Conservation (phyloP, 2,888 invertebrate species). For the Toxonevra muliebris region DNA sequence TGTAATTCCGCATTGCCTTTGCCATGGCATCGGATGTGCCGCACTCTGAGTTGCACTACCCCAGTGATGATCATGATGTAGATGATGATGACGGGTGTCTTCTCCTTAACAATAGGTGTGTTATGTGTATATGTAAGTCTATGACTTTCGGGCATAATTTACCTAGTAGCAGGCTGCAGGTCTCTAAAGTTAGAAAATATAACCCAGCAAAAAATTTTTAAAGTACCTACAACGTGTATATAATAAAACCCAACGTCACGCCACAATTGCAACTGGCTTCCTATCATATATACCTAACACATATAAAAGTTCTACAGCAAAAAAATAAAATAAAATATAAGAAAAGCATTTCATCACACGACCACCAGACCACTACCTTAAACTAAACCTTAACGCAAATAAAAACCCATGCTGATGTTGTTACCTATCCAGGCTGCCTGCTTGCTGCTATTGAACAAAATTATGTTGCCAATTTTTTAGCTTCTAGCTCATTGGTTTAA, state of each 20-base stretch:
- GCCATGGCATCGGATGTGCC: too few species aligned
- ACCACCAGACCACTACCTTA: not conserved
- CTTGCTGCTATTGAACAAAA: not conserved
- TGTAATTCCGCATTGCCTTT: not conserved
- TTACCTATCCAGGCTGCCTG: not conserved
- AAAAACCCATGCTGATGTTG: not conserved
- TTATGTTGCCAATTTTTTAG: not conserved
- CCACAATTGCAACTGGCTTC: conserved; percentile 32
- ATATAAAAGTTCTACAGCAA: too few species aligned
- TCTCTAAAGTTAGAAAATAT: not conserved
- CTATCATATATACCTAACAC: conserved; percentile 7
- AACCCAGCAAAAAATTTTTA: not conserved
- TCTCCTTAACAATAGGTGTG: not conserved
- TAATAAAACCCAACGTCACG: conserved; percentile 23
- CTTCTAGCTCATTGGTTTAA: not conserved
- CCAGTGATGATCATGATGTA: too few species aligned
- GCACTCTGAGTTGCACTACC: too few species aligned
- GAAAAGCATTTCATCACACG: not conserved
- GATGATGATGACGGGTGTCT: too few species aligned
- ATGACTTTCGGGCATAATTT: conserved; percentile 17
- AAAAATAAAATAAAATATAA: not conserved
- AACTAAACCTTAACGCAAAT: not conserved
- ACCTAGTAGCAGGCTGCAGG: not conserved
- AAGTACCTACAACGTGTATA: not conserved
- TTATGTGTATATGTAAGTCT: conserved; percentile 5